Conservation (phyloP, 2,888 invertebrate genomes). For the Tanypteryx hageni region DNA sequence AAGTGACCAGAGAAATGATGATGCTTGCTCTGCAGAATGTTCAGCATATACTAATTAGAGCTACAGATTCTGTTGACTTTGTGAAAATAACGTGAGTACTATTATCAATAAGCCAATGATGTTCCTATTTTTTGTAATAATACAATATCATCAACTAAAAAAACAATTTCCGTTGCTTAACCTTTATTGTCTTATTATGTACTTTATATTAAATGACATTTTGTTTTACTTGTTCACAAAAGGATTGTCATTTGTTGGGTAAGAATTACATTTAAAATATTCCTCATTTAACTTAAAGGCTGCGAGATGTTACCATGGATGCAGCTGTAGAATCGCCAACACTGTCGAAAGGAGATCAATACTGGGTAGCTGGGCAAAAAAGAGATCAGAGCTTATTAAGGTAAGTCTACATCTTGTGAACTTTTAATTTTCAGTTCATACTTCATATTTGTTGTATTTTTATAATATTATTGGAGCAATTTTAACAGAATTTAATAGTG, state of each 20-base stretch:
- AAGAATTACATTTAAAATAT: conserved; percentile 34
- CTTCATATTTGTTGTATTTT: not conserved
- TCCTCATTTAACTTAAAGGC: conserved; percentile 73
- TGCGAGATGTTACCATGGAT: conserved; percentile 89
- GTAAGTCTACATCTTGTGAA: not conserved
- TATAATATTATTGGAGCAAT: not conserved
- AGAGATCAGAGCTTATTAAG: conserved; percentile 25
- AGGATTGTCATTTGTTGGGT: not conserved
- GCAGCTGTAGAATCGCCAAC: conserved; percentile 81
- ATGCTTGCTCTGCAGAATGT: conserved; percentile 96
- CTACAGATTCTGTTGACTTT: conserved; percentile 81
- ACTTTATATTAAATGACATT: not conserved
- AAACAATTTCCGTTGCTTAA: too few species aligned
- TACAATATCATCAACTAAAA: not conserved
- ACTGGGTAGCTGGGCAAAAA: not conserved
- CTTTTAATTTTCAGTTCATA: not conserved
- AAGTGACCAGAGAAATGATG: conserved; percentile 85
- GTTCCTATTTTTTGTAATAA: not conserved
- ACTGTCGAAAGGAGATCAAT: conserved; percentile 67
- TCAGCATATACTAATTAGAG: conserved; percentile 87
- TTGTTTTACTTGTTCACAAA: not conserved
- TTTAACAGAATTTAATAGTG: too few species aligned
- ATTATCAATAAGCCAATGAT: not conserved
- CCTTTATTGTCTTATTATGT: not conserved
- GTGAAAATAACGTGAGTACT: conserved; percentile 77